Evolutionary conservation across 2,888 invertebrate species (phyloP), one percentile per base, ranked within the genome.

Genomic region (Villa cingulata): DNA sequence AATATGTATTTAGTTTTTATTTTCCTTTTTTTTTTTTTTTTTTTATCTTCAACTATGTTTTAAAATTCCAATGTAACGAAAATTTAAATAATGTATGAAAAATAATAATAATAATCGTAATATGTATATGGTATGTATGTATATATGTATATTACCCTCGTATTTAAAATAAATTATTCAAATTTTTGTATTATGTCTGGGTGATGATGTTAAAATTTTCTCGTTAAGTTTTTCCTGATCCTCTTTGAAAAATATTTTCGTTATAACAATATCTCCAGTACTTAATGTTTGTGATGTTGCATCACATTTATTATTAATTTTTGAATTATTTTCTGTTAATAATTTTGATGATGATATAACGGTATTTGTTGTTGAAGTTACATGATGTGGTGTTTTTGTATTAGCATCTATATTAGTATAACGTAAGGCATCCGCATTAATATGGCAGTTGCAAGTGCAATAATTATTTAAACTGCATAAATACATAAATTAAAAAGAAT

Each of bases 251-350:
- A 73, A 80, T 32, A 90, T 86, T 69, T 86, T 83, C 40, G 89
- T 90, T 59, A 91, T 88, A 46, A 90, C 90, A 61, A 92, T 86
- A 65, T 91, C 91, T 43, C 91, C 91, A 17, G 91, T 91, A 64
- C 89, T 89, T 41, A 89, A 73, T 2, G 91, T 91, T 70, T 92
- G 91, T 32, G 68, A 61, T 49, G 84, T 82, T 32, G 80, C 81
- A 50, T 79, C 75, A 57, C 78, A 77, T 18, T 51, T 54, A 49
- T 54, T 62, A 19, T 60, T 52, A n/a, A 55, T 37, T 37, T 58
- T 59, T 39, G 58, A 61, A 48, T 37, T 7, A 10, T 37, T 63
- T 60, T 18, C 57, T 54, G 49, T 59, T 63, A 27, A 60, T 32
- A 14, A 12, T 32, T 7, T 3, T 32, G 29, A 12, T 32, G 29